These are phyloP conservation scores for Busseola fusca DNA, from an alignment of 2,888 invertebrate genomes.

Conservation along the genomic window DNA sequence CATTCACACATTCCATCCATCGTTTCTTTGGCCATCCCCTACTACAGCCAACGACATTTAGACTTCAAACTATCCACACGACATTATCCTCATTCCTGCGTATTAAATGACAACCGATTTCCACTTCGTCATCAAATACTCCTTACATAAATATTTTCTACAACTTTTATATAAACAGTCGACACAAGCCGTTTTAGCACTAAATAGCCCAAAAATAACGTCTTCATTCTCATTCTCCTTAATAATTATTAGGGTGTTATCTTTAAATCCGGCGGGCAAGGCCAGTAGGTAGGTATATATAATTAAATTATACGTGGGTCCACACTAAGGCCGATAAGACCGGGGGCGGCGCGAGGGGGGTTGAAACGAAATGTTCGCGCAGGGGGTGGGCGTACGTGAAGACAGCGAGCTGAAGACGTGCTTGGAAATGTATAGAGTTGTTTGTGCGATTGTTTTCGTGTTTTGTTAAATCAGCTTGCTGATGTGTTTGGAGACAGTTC, in stretches of 20 bases:
- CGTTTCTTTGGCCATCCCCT: neutral
- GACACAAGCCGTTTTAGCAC: neutral
- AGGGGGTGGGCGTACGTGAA: conserved; percentile 83
- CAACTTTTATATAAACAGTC: neutral
- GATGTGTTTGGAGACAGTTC: neutral
- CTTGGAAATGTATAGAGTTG: conserved; percentile 70
- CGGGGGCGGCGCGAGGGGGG: conserved; percentile 70
- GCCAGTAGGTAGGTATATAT: conserved; percentile 62
- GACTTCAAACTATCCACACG: neutral
- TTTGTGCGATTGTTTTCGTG: conserved; percentile 38
- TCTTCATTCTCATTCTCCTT: conserved; percentile 61
- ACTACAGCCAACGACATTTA: no score
- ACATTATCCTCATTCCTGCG: neutral
- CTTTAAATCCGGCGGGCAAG: conserved; percentile 60
- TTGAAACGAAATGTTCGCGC: conserved; percentile 74
- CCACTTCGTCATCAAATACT: neutral
- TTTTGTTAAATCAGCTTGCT: neutral
- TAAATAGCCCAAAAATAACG: conserved; percentile 49
- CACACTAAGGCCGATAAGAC: conserved; percentile 82
- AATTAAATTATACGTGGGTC: conserved; percentile 73
- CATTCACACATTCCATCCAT: neutral
- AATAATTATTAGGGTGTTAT: conserved; percentile 59
- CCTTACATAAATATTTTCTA: neutral
- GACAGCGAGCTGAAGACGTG: conserved; percentile 85
- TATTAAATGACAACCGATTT: neutral